phyloP scores from a whole-genome alignment of 2,888 invertebrate genomes.

The Brenthis daphne region DNA sequence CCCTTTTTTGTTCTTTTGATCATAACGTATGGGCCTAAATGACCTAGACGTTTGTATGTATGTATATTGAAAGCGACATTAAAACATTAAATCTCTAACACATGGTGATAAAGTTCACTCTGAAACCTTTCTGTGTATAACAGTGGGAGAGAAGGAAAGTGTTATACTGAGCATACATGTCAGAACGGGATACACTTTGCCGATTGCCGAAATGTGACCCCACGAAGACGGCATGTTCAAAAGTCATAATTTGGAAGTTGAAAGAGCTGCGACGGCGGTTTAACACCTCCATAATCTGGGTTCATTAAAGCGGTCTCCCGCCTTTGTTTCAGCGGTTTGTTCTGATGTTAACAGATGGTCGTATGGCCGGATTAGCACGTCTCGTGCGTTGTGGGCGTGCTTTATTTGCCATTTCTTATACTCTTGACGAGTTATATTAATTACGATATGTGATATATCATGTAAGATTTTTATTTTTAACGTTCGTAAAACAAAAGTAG shows the following conservation, averaged over 20 bases:
- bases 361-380: conserved; percentile 78
- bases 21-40: conserved; percentile 77
- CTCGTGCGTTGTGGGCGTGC: conserved; percentile 53
- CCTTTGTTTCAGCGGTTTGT: conserved; percentile 80
- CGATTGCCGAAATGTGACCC: conserved; percentile 75
- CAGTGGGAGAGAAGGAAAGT: conserved; percentile 67
- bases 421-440: conserved; percentile 33
- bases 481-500: background rate
- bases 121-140: conserved; percentile 46
- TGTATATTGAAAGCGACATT: conserved; percentile 20
- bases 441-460: conserved; percentile 19
- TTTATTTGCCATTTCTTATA: conserved; percentile 36
- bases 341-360: conserved; percentile 76
- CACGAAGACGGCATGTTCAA: conserved; percentile 69
- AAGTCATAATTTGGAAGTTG: conserved; percentile 80
- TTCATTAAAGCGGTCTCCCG: conserved; percentile 76
- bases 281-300: conserved; percentile 82
- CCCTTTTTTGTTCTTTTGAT: conserved; percentile 72
- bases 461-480: background rate
- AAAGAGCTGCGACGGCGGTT: conserved; percentile 74
- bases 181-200: conserved; percentile 63
- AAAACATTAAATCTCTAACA: conserved; percentile 38
- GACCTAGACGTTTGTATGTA: conserved; percentile 56
- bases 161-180: conserved; percentile 55
- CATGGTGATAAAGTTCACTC: conserved; percentile 60